phyloP scores from a whole-genome alignment of 2,888 invertebrate genomes.

The Clunio marinus region DNA sequence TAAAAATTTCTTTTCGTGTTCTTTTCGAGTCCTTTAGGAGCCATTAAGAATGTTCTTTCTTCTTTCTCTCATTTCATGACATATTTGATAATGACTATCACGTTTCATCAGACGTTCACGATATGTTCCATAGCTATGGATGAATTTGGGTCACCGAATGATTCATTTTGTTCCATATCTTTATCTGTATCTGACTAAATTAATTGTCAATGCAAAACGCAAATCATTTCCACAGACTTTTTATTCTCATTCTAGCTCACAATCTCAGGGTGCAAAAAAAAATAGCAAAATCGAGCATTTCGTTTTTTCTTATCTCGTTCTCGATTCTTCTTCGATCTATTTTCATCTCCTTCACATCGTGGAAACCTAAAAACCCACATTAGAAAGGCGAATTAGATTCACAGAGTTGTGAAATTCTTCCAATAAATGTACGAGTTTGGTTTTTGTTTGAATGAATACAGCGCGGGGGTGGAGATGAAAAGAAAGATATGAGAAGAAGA shows the following conservation, averaged over 20 bases:
- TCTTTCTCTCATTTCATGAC: not conserved
- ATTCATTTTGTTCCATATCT: not conserved
- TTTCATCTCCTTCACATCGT: not conserved
- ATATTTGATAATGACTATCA: constrained; percentile 25
- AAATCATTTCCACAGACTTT: constrained; percentile 15
- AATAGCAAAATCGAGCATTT: not conserved
- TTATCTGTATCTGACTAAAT: not conserved
- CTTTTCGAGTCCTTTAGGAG: constrained; percentile 2
- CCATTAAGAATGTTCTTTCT: not conserved
- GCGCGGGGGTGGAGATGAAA: not conserved
- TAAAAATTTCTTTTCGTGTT: constrained; percentile 10
- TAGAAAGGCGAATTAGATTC: not conserved
- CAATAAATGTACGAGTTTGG: too few species aligned
- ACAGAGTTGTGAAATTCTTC: not conserved
- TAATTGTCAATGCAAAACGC: constrained; percentile 35
- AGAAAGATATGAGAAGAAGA: not conserved
- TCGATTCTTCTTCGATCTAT: not conserved
- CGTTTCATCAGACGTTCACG: not conserved
- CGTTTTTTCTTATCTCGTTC: constrained; percentile 1
- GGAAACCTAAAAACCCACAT: constrained; percentile 20
- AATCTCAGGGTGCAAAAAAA: not conserved
- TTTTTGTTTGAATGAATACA: not conserved
- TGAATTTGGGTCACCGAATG: not conserved
- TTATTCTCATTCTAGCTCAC: not conserved
- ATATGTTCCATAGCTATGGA: not conserved